Base-by-base conservation (phyloP, 2,797 vertebrate genomes). In the Lepus oiostolus region DNA sequence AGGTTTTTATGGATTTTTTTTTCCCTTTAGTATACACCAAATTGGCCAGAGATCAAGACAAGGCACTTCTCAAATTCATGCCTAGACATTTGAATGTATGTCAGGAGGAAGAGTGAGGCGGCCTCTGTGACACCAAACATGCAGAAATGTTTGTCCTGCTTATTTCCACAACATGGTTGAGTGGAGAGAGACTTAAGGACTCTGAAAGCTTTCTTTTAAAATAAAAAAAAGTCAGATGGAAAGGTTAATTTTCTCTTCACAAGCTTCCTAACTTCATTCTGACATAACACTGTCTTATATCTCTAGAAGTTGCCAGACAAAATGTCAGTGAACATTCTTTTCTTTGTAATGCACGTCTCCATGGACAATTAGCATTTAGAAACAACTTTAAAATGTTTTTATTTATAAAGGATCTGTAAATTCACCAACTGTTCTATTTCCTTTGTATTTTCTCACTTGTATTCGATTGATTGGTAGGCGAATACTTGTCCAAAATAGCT, bases 1-100 rank as follows among this genome's bases (percentile, higher is more conserved):
- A 14, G 58, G n/a, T 16, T 52, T 89, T 91, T 92, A 90, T 83
- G 88, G 81, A 83, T 88, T 47, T 91, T 95, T 95, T 91, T 90
- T n/a, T 85, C 67, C 67, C 26, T 85, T 17, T 2, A 30, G 13
- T 74, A 81, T 68, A 60, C 7, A 62, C 63, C 35, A 67, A 1
- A n/a, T 88, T 82, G 88, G 4, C 21, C 67, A 50, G 21, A 80
- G 17, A 67, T 8, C 47, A 67, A 89, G 70, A 54, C 87, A 90
- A 74, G 16, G 1, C 26, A 52, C 63, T 94, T 94, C 30, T 88
- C 63, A 90, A 38, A 86, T 94, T 95, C 42, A 88, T 26, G 32
- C n/a, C 5, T 10, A 42, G 58, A 60, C 32, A 52, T 26, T 87
- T 81, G 67, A 91, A 13, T 65, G 24, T 54, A 4, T 50, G 21